Conservation (phyloP, 2,888 invertebrate species). For the Hydraecia micacea region DNA sequence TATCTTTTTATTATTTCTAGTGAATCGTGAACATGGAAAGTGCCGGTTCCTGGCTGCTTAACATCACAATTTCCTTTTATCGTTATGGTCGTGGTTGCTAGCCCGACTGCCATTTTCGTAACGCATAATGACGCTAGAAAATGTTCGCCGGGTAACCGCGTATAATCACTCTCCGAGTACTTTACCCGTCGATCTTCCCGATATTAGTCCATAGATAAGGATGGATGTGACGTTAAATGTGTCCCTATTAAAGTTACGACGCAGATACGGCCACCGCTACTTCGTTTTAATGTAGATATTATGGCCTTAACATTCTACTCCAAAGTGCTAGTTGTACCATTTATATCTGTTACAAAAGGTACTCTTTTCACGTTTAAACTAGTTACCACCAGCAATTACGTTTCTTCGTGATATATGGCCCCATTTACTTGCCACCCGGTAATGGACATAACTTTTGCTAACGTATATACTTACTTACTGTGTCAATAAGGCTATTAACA, state of each 20-base stretch:
- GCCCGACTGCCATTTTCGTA: conserved; percentile 68
- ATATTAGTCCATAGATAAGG: conserved; percentile 64
- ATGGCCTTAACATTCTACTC: conserved; percentile 40
- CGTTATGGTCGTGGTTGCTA: conserved; percentile 69
- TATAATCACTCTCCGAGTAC: conserved; percentile 69
- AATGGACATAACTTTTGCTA: conserved; percentile 46
- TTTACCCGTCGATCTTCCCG: conserved; percentile 63
- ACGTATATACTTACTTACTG: conserved; percentile 32
- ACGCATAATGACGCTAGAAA: conserved; percentile 75
- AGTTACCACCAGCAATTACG: conserved; percentile 55
- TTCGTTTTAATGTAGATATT: conserved; percentile 56
- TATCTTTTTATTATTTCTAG: conserved; percentile 77
- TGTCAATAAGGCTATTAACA: conserved; percentile 33
- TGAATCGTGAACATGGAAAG: conserved; percentile 70
- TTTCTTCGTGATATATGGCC: conserved; percentile 57
- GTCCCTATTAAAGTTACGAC: conserved; percentile 60
- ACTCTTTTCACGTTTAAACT: conserved; percentile 55
- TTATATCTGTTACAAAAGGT: conserved; percentile 49
- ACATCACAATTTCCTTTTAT: conserved; percentile 69
- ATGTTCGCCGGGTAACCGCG: conserved; percentile 71
- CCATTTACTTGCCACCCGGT: conserved; percentile 52
- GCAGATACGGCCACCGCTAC: conserved; percentile 48
- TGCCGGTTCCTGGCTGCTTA: conserved; percentile 64
- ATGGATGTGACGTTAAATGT: conserved; percentile 60
- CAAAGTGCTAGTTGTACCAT: conserved; percentile 42